A percentile compares a stretch with the other conserved stretches of the same genome.
These are phyloP conservation scores for Myotis pilosus DNA, from an alignment of 2,797 vertebrate genomes.

Conservation along the genomic window DNA sequence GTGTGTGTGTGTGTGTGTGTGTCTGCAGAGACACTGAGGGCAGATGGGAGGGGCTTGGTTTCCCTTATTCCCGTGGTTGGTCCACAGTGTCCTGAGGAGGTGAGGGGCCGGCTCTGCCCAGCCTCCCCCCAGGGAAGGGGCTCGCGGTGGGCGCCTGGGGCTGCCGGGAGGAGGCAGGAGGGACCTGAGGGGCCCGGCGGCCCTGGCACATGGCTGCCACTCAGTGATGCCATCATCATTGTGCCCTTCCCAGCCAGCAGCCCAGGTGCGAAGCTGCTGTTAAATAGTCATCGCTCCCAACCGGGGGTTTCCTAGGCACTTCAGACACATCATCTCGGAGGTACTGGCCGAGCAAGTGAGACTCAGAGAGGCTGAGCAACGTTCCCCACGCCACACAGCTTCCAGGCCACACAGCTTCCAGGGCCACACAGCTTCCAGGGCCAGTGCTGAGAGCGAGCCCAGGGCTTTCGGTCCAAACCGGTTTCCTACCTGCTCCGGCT, in stretches of 20 bases:
- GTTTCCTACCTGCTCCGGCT: background rate
- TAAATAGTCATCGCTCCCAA: rapidly evolving
- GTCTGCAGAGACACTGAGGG: rapidly evolving
- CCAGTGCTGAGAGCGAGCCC: background rate
- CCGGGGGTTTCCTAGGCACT: background rate
- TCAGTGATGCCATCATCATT: rapidly evolving
- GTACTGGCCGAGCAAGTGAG: background rate
- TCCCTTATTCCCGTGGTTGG: background rate
- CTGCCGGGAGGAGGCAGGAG: too few species aligned
- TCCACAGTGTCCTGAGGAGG: background rate
- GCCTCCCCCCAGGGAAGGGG: background rate
- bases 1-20: too few species aligned
- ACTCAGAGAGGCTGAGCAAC: background rate
- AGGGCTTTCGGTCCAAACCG: background rate
- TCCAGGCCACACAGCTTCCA: too few species aligned
- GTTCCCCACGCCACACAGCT: background rate
- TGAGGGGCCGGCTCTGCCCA: rapidly evolving
- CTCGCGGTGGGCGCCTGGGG: too few species aligned
- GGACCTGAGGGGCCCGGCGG: background rate
- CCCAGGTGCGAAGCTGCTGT: too few species aligned
- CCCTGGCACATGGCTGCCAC: rapidly evolving
- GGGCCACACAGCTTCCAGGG: background rate
- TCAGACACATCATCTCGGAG: background rate
- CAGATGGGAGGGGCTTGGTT: rapidly evolving
- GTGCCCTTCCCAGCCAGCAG: background rate